Percentiles rank a stretch among this genome's conserved stretches.
Evolutionary conservation across 2,113 vertebrate species (phyloP).

Genomic region (Symphodus melops): DNA sequence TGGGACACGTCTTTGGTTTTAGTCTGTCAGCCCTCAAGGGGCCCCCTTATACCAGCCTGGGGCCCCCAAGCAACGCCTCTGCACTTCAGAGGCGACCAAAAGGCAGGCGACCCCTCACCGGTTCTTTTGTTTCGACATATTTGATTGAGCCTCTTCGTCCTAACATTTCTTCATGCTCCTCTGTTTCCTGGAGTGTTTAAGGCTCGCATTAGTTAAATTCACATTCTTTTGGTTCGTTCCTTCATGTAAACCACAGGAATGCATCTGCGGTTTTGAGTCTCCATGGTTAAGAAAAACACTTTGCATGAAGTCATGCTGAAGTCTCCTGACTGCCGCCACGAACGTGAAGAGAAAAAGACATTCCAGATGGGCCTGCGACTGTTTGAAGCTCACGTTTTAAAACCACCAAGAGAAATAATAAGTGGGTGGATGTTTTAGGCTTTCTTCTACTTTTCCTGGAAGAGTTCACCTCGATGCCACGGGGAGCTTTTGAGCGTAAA

Average conservation of each 20-base stretch:
- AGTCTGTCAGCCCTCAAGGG: no score
- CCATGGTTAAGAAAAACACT: constrained; percentile 55
- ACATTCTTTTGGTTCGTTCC: constrained; percentile 12
- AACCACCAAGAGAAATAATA: no score
- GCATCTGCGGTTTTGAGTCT: constrained; percentile 47
- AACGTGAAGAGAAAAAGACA: constrained; percentile 52
- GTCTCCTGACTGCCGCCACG: constrained; percentile 52
- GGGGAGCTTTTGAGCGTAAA: not conserved
- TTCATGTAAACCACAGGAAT: constrained; percentile 47
- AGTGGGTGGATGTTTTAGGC: no score
- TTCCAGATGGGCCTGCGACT: constrained; percentile 37
- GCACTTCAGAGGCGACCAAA: not conserved
- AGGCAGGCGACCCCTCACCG: not conserved
- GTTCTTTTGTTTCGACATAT: not conserved
- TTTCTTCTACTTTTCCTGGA: no score
- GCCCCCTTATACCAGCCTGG: no score
- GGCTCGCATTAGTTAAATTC: not conserved
- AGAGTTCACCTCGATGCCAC: no score
- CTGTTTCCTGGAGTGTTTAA: constrained; percentile 1
- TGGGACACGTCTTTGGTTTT: no score
- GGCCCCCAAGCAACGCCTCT: no score
- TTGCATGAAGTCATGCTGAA: constrained; percentile 57
- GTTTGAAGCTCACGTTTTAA: constrained; percentile 9
- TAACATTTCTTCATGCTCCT: not conserved
- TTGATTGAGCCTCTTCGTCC: not conserved